Evolutionary conservation across 2,888 invertebrate species (phyloP).

Genomic region (Cephus rjabovi): DNA sequence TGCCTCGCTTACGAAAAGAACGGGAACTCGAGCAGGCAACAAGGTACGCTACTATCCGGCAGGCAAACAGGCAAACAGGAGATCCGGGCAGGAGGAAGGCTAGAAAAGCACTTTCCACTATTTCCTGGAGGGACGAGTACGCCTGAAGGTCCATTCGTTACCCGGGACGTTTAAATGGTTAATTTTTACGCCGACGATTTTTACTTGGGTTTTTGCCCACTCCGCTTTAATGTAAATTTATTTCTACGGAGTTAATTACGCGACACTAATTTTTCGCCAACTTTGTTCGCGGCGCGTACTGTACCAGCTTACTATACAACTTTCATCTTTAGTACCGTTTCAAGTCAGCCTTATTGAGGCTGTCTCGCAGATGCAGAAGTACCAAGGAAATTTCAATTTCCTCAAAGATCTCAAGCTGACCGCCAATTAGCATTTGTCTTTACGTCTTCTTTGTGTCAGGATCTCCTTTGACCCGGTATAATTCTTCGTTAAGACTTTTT

Average conservation of each 20-base stretch:
- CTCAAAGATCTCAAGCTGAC: slow-evolving; percentile 33
- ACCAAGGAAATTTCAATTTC: slow-evolving; percentile 39
- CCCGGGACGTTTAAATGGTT: slow-evolving; percentile 55
- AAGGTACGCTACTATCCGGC: not conserved
- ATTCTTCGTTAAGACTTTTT: not conserved
- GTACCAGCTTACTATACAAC: not conserved
- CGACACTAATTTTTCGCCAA: slow-evolving; percentile 62
- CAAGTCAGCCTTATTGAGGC: not conserved
- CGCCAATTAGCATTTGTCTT: not conserved
- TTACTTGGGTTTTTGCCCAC: slow-evolving; percentile 36
- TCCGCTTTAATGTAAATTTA: slow-evolving; percentile 59
- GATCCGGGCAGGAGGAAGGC: slow-evolving; percentile 2
- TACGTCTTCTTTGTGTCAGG: not conserved
- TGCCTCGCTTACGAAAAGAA: not conserved
- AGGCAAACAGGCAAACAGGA: slow-evolving; percentile 1
- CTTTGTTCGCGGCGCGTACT: slow-evolving; percentile 30
- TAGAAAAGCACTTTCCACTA: slow-evolving; percentile 30
- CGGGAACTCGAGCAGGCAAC: slow-evolving; percentile 2
- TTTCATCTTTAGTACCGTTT: not conserved
- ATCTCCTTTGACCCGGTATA: not conserved
- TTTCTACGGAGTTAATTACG: slow-evolving; percentile 60
- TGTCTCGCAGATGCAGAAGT: slow-evolving; percentile 17
- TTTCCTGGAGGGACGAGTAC: slow-evolving; percentile 43
- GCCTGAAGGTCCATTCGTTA: slow-evolving; percentile 58
- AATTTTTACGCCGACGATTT: slow-evolving; percentile 60